Conservation (phyloP, 2,888 invertebrate species). For the Blastobasis adustella region DNA sequence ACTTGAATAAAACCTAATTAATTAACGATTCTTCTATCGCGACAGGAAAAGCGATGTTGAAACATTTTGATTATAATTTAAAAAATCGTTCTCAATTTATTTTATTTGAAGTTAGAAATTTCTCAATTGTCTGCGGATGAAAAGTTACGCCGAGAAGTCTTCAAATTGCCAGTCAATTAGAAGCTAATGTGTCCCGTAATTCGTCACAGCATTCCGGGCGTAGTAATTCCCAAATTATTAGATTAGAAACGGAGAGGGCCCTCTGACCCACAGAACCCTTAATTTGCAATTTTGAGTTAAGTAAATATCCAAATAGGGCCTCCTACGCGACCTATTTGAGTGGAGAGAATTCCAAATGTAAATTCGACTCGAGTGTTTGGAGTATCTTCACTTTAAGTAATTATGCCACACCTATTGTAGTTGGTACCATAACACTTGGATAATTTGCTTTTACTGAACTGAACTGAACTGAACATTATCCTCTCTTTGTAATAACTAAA, state of each 20-base stretch:
- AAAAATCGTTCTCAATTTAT: background rate
- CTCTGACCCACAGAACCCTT: conserved; percentile 1
- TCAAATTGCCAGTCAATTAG: background rate
- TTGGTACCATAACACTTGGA: too few relatives aligned
- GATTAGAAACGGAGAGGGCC: background rate
- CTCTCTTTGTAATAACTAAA: too few relatives aligned
- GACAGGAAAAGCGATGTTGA: too few relatives aligned
- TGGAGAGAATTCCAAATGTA: conserved; percentile 2
- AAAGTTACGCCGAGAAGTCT: too few relatives aligned
- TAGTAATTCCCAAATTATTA: conserved; percentile 2
- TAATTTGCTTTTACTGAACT: too few relatives aligned
- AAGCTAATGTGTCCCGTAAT: background rate
- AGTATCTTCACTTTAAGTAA: too few relatives aligned
- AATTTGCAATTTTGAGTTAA: conserved; percentile 13
- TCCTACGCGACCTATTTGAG: conserved; percentile 1
- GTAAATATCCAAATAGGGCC: conserved; percentile 9
- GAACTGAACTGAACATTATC: too few relatives aligned
- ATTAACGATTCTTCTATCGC: too few relatives aligned
- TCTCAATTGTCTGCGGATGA: background rate
- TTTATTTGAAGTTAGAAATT: too few relatives aligned
- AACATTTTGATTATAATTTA: too few relatives aligned
- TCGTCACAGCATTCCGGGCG: background rate
- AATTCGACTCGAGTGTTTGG: background rate
- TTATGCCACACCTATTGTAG: too few relatives aligned
- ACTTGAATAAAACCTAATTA: too few relatives aligned